Evolutionary conservation across 2,888 invertebrate species (phyloP), one percentile per base, ranked within the genome.

Genomic region (Tholera decimalis): DNA sequence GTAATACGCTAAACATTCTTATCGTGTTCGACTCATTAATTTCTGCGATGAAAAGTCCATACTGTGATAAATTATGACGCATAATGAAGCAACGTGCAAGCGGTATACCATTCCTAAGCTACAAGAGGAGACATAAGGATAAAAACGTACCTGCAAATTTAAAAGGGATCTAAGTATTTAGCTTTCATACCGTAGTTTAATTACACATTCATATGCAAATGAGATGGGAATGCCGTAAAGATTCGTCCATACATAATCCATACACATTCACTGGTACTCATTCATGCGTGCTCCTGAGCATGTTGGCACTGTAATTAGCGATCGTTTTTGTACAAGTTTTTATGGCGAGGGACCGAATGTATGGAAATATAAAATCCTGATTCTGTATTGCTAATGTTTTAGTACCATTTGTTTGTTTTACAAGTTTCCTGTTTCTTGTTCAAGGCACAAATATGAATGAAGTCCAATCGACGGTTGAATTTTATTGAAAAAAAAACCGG

Each of bases 121-220:
- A 39, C 66, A 50, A 70, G 50, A 67, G 73, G 50, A 67, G 73
- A 71, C 65, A 79, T 81, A 83, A 82, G 80, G 85, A 85, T 80
- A 76, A 86, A 85, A 86, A 83, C 84, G 55, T 70, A 77, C 77
- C 76, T 75, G 77, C 77, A 75, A 73, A 75, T 80, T 71, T 69
- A 79, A 80, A 83, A 86, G 85, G 88, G 87, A 84, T 85, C 84
- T 85, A 59, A 86, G 84, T 89, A 88, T 91, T 90, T 89, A 86
- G 87, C 88, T 92, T 92, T 92, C 91, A 91, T 89, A 87, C 81
- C 90, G 90, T 89, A 91, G 89, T 93, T 93, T 95, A 95, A 95
- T 95, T 94, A 95, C 91, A 93, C 91, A 95, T 95, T 95, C 94
- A 94, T 93, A 95, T 95, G 94, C 89, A 94, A 95, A 95, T 95